Evolutionary conservation across 2,113 vertebrate genomes (phyloP).

Genomic region (Rattus rattus): DNA sequence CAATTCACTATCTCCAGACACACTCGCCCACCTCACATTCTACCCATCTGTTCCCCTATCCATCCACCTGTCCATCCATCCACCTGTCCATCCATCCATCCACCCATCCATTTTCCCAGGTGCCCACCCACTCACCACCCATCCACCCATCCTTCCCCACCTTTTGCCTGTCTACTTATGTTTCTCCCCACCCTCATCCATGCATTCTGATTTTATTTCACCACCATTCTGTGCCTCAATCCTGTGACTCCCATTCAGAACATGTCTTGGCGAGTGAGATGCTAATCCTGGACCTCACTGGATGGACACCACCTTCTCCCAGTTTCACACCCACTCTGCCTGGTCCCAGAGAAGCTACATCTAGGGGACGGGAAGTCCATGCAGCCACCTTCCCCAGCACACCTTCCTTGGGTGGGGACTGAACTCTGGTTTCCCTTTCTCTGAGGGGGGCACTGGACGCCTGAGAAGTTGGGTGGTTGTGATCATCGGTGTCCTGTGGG

Average conservation of each 20-base stretch:
- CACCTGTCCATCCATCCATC: too few relatives aligned
- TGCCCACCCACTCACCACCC: accelerated
- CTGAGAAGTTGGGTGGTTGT: background rate
- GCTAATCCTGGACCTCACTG: background rate
- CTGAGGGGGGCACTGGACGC: background rate
- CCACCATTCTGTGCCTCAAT: background rate
- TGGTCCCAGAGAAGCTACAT: accelerated
- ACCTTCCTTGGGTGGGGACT: background rate
- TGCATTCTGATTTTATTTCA: background rate
- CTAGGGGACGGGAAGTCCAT: background rate
- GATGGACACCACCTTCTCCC: too few relatives aligned
- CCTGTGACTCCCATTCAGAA: background rate
- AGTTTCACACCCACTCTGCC: too few relatives aligned
- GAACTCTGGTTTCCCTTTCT: background rate
- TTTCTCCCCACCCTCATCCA: background rate
- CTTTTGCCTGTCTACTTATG: background rate
- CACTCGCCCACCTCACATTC: background rate
- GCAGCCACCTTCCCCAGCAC: background rate
- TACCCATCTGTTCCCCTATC: background rate
- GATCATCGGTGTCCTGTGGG: background rate
- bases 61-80: too few relatives aligned
- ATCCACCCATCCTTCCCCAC: background rate
- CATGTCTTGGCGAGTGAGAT: background rate
- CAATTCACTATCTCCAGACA: background rate
- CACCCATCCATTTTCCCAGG: accelerated